Evolutionary conservation across 2,797 vertebrate genomes (phyloP).

Genomic region (Enteromius thamalakanensis): DNA sequence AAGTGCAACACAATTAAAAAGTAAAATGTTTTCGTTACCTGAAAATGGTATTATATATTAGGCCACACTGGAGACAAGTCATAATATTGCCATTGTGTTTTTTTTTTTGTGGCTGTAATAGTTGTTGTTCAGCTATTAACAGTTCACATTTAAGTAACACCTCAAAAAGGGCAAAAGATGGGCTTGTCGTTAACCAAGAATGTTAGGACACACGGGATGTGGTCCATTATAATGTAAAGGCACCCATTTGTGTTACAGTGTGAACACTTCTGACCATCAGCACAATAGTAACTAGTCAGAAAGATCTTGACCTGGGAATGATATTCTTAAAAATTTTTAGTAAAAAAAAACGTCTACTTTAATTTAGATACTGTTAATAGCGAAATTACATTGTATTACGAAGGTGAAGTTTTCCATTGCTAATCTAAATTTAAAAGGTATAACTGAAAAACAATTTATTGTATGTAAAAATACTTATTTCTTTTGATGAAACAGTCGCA

Average conservation of each 20-base stretch:
- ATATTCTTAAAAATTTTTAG: not conserved
- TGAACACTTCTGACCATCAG: constrained; percentile 8
- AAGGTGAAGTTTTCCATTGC: not conserved
- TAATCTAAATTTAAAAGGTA: not conserved
- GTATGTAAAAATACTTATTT: not conserved
- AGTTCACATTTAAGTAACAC: constrained; percentile 23
- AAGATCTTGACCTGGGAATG: not conserved
- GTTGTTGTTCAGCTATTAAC: constrained; percentile 23
- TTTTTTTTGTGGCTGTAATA: not conserved
- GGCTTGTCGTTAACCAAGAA: constrained; percentile 14
- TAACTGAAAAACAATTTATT: not conserved
- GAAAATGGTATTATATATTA: not conserved
- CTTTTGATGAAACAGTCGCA: constrained; percentile 15
- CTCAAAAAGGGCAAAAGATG: constrained; percentile 33
- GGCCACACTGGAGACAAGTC: not conserved
- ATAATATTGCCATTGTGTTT: not conserved
- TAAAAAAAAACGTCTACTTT: not conserved
- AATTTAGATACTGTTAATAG: not conserved
- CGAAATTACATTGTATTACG: not conserved
- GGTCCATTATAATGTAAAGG: constrained; percentile 41
- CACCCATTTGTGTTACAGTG: constrained; percentile 29
- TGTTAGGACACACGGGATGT: constrained; percentile 23
- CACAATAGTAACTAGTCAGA: not conserved
- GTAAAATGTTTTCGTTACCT: not conserved
- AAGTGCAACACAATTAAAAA: not conserved